Base-by-base conservation (phyloP, 2,888 invertebrate genomes). In the Philaethria dido region DNA sequence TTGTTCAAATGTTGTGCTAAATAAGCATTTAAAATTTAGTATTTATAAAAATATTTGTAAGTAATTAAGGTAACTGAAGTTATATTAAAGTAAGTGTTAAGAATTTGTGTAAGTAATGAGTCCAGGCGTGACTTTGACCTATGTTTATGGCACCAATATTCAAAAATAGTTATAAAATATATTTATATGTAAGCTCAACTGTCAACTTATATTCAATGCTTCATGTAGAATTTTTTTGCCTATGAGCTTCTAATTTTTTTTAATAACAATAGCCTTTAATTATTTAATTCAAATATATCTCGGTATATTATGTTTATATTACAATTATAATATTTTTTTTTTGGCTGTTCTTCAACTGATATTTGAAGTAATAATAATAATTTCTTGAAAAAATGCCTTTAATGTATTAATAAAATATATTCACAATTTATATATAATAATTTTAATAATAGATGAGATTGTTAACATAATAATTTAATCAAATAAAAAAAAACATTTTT, bases 81-180 rank as follows among this genome's bases (percentile, higher is more conserved):
- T 33, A 18, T 66, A 59, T 64, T 57, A 36, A 16, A 48, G 59
- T 68, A 68, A 64, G 48, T 66, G 66, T 69, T 70, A 66, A 64
- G 61, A 64, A 45, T 47, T 64, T 64, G 62, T 62, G 67, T 36
- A 60, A 57, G 57, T 57, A 57, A n/a, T 69, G 67, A 62, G 62
- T 69, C 70, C 59, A 69, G 68, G 57, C 61, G 18, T 66, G 64
- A 68, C 65, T 66, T 66, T 64, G 71, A 72, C 72, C 69, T 75
- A 69, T 70, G 66, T 70, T 75, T 63, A 71, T 69, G 72, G 74
- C 73, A 75, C 74, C 74, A 73, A 73, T 73, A 72, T 73, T 66
- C 29, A 64, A 68, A 66, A 59, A 62, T 64, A 66, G 60, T 69
- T 39, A 39, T 68, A 69, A 48, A 42, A 25, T 62, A 63, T 63